Evolutionary conservation across 2,797 vertebrate species (phyloP).

Genomic region (Phrynocephalus forsythii): DNA sequence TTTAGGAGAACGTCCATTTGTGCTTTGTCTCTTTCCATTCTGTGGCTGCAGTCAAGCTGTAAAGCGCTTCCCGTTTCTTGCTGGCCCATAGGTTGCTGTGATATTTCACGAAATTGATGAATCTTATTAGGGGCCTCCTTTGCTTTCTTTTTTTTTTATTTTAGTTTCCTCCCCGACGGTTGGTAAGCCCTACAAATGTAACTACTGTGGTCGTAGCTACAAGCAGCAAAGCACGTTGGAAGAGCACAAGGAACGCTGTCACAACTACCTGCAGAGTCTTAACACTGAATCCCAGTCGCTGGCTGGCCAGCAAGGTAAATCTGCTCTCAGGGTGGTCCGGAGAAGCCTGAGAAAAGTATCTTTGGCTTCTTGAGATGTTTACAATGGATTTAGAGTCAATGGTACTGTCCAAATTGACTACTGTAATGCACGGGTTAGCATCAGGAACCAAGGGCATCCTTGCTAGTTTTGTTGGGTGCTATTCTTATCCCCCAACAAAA

Average conservation of each 20-base stretch:
- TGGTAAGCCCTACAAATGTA: slow-evolving; percentile 96
- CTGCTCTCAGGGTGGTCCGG: neutral
- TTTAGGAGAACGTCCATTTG: neutral
- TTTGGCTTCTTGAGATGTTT: neutral
- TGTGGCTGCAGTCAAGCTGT: slow-evolving; percentile 7
- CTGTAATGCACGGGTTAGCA: neutral
- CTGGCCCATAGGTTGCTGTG: neutral
- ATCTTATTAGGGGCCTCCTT: slow-evolving; percentile 40
- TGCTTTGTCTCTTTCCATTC: neutral
- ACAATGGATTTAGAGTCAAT: neutral
- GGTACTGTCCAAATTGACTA: neutral
- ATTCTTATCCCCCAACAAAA: neutral
- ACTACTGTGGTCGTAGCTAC: slow-evolving; percentile 96
- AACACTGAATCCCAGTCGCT: slow-evolving; percentile 81
- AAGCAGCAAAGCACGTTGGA: slow-evolving; percentile 95
- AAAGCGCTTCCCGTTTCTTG: neutral
- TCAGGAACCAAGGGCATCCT: neutral
- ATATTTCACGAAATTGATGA: neutral
- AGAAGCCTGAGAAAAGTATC: neutral
- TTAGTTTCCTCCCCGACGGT: slow-evolving; percentile 91
- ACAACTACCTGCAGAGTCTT: slow-evolving; percentile 92
- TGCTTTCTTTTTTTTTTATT: slow-evolving; percentile 58
- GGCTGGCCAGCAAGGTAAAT: slow-evolving; percentile 79
- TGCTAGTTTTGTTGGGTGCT: neutral
- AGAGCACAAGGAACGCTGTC: slow-evolving; percentile 93